A percentile compares a stretch with the other conserved stretches of the same genome.
Conservation (phyloP, 2,888 invertebrate genomes). For the Malthinus flaveolus region DNA sequence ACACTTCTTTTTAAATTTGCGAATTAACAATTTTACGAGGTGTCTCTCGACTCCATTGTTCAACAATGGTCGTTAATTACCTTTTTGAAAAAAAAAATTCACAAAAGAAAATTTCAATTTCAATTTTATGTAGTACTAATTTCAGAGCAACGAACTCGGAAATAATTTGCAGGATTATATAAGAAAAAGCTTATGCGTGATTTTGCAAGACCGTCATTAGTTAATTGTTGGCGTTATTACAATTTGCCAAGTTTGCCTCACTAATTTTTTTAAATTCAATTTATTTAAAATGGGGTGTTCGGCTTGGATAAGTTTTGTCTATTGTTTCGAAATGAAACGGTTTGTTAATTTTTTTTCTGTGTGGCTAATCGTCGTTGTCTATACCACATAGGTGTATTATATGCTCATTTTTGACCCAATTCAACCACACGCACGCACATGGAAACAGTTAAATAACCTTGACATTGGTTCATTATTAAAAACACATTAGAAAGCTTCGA, state of each 20-base stretch:
- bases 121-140: background rate
- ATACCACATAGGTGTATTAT: background rate
- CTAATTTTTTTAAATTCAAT: background rate
- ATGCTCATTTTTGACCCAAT: background rate
- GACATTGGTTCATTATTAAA: conserved; percentile 5
- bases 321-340: too few relatives aligned
- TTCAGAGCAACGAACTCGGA: conserved; percentile 21
- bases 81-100: background rate
- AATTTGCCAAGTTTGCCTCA: background rate
- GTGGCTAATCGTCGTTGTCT: too few relatives aligned
- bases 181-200: conserved; percentile 19
- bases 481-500: conserved; percentile 3
- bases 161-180: conserved; percentile 22
- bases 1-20: too few relatives aligned
- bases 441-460: conserved; percentile 1
- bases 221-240: conserved; percentile 1
- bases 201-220: conserved; percentile 10
- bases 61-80: too few relatives aligned
- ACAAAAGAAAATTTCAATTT: background rate
- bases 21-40: too few relatives aligned
- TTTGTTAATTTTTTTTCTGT: too few relatives aligned
- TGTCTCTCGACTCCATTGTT: too few relatives aligned
- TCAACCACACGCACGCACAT: background rate
- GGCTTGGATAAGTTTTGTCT: too few relatives aligned
- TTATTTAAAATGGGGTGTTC: background rate